phyloP scores from a whole-genome alignment of 2,113 vertebrate genomes.

The Vidua macroura region DNA sequence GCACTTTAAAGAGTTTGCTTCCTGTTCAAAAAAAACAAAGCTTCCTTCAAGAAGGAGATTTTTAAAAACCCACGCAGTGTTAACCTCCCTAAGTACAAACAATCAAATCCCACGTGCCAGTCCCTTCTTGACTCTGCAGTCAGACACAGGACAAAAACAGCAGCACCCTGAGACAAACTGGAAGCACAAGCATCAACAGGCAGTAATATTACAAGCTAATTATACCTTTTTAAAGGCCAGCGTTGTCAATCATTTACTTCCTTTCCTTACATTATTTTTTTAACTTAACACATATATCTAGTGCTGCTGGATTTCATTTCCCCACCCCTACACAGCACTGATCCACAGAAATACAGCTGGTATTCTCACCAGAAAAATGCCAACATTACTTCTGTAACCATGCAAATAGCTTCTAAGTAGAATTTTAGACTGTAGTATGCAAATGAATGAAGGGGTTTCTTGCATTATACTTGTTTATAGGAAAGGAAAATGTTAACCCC shows the following conservation, averaged over 20 bases:
- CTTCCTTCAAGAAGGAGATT: neutral
- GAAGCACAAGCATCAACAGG: neutral
- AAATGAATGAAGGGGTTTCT: neutral
- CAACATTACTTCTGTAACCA: neutral
- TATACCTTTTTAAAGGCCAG: constrained; percentile 13
- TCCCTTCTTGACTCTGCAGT: neutral
- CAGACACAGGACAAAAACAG: neutral
- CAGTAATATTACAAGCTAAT: neutral
- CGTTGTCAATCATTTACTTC: neutral
- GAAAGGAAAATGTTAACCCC: neutral
- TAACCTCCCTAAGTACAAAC: neutral
- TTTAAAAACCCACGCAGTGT: fast-evolving
- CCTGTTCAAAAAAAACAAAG: neutral
- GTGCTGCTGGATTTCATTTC: neutral
- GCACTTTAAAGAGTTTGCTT: neutral
- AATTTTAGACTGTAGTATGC: neutral
- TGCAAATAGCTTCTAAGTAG: neutral
- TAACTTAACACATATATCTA: neutral
- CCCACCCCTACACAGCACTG: neutral
- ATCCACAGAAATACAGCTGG: neutral
- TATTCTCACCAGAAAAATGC: neutral
- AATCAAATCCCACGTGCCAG: neutral
- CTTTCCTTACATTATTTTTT: neutral
- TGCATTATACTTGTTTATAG: neutral
- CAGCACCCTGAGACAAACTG: neutral